These are phyloP conservation scores for Pseudococcus viburni DNA, from an alignment of 2,888 invertebrate species.

Conservation along the genomic window DNA sequence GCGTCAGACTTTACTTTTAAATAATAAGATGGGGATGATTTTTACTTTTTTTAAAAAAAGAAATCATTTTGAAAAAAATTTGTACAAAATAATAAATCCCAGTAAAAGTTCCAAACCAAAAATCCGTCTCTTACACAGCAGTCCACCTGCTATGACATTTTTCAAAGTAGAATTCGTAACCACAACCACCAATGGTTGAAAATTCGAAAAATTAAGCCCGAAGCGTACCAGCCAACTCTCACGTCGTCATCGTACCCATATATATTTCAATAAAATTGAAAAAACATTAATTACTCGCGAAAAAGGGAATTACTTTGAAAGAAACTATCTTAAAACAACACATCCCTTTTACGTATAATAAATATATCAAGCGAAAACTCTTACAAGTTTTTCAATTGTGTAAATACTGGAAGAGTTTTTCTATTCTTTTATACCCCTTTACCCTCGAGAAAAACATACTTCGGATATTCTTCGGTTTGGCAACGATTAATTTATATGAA, in stretches of 20 bases:
- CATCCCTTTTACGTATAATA: background rate
- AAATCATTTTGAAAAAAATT: no score
- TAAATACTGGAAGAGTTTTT: background rate
- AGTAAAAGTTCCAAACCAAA: no score
- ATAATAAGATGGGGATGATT: no score
- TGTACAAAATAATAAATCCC: no score
- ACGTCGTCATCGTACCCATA: background rate
- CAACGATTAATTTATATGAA: no score
- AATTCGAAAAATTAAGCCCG: background rate
- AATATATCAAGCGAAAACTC: background rate
- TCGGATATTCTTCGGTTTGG: no score
- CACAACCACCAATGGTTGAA: background rate
- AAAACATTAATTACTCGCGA: background rate
- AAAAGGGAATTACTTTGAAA: background rate
- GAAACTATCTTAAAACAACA: background rate
- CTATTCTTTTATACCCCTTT: no score
- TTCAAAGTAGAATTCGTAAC: no score
- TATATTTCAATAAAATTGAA: background rate
- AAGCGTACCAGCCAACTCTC: background rate
- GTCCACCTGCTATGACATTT: no score
- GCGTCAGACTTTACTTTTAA: no score
- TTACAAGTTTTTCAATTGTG: conserved; percentile 3
- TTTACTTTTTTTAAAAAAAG: no score
- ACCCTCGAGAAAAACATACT: background rate
- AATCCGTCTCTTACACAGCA: no score